Conservation (phyloP, 1,140 invertebrate species). For the Psix sp. region DNA sequence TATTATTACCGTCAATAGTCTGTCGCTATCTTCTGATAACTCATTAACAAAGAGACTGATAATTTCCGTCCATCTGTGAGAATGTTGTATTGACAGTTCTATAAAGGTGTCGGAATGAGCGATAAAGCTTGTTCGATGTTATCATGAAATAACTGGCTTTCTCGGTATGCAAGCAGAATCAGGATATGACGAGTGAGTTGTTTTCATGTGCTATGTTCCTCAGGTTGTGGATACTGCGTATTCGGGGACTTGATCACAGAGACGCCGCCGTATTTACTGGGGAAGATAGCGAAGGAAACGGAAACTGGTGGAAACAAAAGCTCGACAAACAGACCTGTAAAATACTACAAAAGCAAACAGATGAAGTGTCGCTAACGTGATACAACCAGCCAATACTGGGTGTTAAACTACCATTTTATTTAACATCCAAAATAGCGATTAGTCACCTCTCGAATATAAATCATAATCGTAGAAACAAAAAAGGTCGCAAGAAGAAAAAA, state of each 20-base stretch:
- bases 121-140: constrained; percentile 30
- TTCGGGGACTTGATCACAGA: constrained; percentile 68
- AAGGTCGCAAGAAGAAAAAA: constrained; percentile 1
- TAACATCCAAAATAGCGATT: constrained; percentile 42
- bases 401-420: constrained; percentile 49
- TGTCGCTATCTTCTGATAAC: too few species aligned
- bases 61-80: constrained; percentile 12
- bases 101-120: constrained; percentile 25
- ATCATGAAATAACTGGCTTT: constrained; percentile 42
- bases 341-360: constrained; percentile 70
- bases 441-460: constrained; percentile 35
- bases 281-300: constrained; percentile 72
- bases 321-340: constrained; percentile 69
- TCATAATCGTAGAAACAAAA: constrained; percentile 28
- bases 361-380: constrained; percentile 61
- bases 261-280: constrained; percentile 67
- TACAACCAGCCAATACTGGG: constrained; percentile 34
- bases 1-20: too few species aligned
- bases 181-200: constrained; percentile 51
- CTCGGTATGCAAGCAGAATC: constrained; percentile 34
- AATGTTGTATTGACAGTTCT: constrained; percentile 27
- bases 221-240: constrained; percentile 53
- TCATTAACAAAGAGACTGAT: constrained; percentile 28
- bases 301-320: constrained; percentile 76
- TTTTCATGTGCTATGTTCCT: constrained; percentile 50